Conservation (phyloP, 1,140 invertebrate genomes). For the Drosophila kohkoa region DNA sequence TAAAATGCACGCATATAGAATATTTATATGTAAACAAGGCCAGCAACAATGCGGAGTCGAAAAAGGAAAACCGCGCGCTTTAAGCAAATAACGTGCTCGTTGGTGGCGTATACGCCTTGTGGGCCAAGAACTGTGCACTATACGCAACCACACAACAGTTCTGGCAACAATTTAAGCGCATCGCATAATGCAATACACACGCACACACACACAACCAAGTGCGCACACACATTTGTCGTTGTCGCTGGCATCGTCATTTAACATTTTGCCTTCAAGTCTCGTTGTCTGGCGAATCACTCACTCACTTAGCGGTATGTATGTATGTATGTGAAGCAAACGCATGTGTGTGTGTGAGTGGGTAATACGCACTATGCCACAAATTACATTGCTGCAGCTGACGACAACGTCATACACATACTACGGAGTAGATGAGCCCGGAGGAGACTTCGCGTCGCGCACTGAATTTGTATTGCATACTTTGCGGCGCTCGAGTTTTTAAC, state of each 20-base stretch:
- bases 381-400: constrained; percentile 67
- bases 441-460: constrained; percentile 31
- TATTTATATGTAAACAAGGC: constrained; percentile 69
- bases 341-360: constrained; percentile 24
- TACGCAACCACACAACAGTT: constrained; percentile 7
- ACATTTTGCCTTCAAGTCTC: constrained; percentile 79
- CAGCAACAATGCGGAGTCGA: constrained; percentile 26
- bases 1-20: constrained; percentile 78
- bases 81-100: constrained; percentile 41
- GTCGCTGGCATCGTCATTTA: constrained; percentile 75
- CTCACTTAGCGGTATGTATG: constrained; percentile 63
- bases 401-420: constrained; percentile 30
- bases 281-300: constrained; percentile 79
- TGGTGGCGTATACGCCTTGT: neutral
- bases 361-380: constrained; percentile 62
- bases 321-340: neutral
- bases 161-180: constrained; percentile 41
- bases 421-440: constrained; percentile 50
- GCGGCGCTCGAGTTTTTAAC: constrained; percentile 64
- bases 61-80: constrained; percentile 35
- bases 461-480: constrained; percentile 70
- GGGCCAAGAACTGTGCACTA: constrained; percentile 30
- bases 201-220: constrained; percentile 11
- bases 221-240: constrained; percentile 14
- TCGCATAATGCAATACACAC: constrained; percentile 34